Percentiles rank a stretch among this genome's conserved stretches.
phyloP scores from a whole-genome alignment of 92 coral and sea anemone genomes.

The Montipora capitata region DNA sequence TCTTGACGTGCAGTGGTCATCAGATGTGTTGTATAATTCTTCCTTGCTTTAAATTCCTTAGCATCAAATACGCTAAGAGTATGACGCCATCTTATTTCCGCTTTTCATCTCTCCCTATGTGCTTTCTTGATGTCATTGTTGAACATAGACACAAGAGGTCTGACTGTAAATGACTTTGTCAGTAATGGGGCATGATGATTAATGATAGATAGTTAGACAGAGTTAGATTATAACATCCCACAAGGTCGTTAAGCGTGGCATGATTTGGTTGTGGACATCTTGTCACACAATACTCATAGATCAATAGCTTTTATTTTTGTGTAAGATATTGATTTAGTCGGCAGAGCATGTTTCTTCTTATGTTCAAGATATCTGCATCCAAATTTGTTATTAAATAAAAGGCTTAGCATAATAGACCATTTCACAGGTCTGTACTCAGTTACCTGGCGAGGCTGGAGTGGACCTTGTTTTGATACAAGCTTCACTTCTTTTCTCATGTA shows the following conservation, averaged over 20 bases:
- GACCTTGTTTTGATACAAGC: too few relatives aligned
- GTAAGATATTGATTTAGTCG: constrained; percentile 14
- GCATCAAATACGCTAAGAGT: background rate
- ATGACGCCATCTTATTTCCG: constrained; percentile 14
- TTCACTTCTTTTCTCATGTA: too few relatives aligned
- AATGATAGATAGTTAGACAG: background rate
- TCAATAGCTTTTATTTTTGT: constrained; percentile 41
- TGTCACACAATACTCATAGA: constrained; percentile 5
- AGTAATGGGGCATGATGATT: background rate
- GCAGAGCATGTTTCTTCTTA: background rate
- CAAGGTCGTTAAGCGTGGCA: constrained; percentile 10
- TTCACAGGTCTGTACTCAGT: too few relatives aligned
- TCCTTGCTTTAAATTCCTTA: constrained; percentile 6
- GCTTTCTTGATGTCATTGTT: constrained; percentile 14
- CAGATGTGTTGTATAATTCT: background rate
- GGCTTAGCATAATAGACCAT: background rate
- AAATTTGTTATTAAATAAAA: too few relatives aligned
- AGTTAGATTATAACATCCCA: background rate
- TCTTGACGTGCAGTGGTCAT: background rate
- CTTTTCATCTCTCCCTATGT: constrained; percentile 9
- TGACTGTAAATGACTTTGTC: constrained; percentile 5
- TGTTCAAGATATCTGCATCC: too few relatives aligned
- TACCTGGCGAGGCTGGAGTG: too few relatives aligned
- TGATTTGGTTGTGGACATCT: background rate
- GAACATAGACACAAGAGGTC: constrained; percentile 29